phyloP scores from a whole-genome alignment of 2,113 vertebrate species.

The Galbula dea region DNA sequence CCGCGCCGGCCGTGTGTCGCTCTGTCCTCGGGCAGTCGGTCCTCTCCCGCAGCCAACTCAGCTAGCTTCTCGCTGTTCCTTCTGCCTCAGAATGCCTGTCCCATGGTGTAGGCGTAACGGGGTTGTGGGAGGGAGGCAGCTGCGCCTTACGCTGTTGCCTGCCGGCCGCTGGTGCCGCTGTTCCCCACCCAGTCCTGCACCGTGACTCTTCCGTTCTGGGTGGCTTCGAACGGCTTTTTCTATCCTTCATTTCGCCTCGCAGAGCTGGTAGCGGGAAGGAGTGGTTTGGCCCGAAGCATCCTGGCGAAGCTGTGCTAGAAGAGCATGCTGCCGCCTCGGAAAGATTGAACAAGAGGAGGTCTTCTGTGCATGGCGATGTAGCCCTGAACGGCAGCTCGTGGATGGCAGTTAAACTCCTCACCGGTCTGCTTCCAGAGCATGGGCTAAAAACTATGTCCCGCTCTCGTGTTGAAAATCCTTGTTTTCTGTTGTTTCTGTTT shows the following conservation, averaged over 20 bases:
- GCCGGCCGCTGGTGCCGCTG: not conserved
- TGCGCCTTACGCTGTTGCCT: not conserved
- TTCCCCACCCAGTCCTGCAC: no score
- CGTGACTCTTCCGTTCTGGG: not conserved
- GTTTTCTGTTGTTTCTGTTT: constrained; percentile 56
- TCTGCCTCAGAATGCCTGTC: not conserved
- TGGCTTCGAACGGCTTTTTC: not conserved
- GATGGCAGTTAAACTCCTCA: not conserved
- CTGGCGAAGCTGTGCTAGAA: not conserved
- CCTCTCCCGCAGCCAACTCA: not conserved
- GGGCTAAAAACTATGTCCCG: constrained; percentile 33
- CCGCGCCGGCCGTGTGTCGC: no score
- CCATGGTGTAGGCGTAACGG: not conserved
- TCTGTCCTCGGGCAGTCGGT: no score
- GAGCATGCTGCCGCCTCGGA: not conserved
- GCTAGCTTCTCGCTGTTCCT: not conserved
- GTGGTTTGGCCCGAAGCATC: not conserved
- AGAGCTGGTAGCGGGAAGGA: not conserved
- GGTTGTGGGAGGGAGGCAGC: not conserved
- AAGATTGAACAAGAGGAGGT: not conserved
- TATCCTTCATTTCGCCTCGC: not conserved
- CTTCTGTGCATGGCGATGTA: not conserved
- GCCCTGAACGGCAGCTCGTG: not conserved
- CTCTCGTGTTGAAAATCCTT: constrained; percentile 44
- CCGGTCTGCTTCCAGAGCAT: not conserved